Evolutionary conservation across 2,888 invertebrate genomes (phyloP), one percentile per base, ranked within the genome.

Genomic region (Morinoia aosen): DNA sequence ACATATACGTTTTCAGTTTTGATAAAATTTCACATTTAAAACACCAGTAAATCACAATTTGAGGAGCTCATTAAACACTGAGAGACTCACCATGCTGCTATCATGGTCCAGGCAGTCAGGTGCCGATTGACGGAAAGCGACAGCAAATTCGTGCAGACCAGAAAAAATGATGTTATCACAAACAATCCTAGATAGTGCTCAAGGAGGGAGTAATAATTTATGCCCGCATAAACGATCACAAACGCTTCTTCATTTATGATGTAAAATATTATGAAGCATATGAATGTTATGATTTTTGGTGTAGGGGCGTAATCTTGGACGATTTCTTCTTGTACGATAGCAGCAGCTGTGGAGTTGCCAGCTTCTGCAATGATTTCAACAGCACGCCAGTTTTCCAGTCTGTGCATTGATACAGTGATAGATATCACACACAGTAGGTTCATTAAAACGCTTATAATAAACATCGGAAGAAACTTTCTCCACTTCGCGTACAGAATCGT

Each of bases 151-250:
- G 39, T 25, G 76, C 96, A 95, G 91, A 96, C 61, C 25, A 96
- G 88, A 25, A 95, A 12, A 56, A 96, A 96, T 25, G 95, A 88
- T 14, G 96, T n/a, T 40, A 96, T 91, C 48, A 96, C 40, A 88
- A 96, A 95, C 95, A 95, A 95, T 76, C 96, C 96, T 39, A 96
- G 61, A 61, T 95, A 96, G 88, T 96, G 96, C 88, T 96, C 96
- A 16, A 96, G 94, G 58, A 61, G 96, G 57, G 95, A 95, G n/a
- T 95, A 88, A 76, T 96, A 96, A 16, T 58, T 91, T 48, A 64
- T 88, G 39, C 88, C 58, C 76, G 95, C 61, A 91, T 95, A 95
- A 12, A 40, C 57, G 16, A 96, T 95, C 58, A 96, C 96, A 94
- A 96, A 95, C 0, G 94, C 48, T 76, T 96, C 96, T 39, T 95